phyloP scores from a whole-genome alignment of 2,113 vertebrate species.

The Takifugu flavidus region DNA sequence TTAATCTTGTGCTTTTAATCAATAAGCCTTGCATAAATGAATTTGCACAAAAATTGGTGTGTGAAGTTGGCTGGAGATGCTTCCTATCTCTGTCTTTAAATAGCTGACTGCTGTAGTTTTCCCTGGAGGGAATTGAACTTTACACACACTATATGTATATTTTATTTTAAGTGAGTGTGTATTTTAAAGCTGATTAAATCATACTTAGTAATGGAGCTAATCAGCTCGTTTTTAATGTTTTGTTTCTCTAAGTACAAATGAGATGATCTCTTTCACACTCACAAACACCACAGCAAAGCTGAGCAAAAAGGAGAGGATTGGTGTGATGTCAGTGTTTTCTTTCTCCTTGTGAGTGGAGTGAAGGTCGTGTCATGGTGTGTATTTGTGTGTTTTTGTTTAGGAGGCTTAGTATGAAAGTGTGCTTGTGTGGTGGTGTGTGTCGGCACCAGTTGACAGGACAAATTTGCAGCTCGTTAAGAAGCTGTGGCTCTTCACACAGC shows the following conservation, averaged over 20 bases:
- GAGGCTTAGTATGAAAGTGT: not conserved
- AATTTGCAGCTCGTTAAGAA: slow-evolving; percentile 90
- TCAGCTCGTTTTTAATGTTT: not conserved
- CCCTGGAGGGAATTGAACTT: slow-evolving; percentile 14
- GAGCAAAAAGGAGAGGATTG: slow-evolving; percentile 40
- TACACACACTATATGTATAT: slow-evolving; percentile 4
- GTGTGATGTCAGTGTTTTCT: slow-evolving; percentile 52
- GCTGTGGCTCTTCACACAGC: slow-evolving; percentile 82
- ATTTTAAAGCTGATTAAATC: too few species aligned
- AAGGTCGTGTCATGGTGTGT: slow-evolving; percentile 68
- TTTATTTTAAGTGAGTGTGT: slow-evolving; percentile 2
- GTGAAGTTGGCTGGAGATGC: slow-evolving; percentile 17
- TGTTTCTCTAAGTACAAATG: not conserved
- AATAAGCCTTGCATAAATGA: slow-evolving; percentile 71
- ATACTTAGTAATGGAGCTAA: too few species aligned
- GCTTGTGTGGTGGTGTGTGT: slow-evolving; percentile 17
- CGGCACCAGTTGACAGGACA: slow-evolving; percentile 84
- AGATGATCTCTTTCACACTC: slow-evolving; percentile 5
- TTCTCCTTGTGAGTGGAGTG: slow-evolving; percentile 68
- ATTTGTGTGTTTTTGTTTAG: slow-evolving; percentile 19
- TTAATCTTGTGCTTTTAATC: slow-evolving; percentile 82
- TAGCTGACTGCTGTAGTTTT: slow-evolving; percentile 13
- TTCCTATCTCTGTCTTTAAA: slow-evolving; percentile 11
- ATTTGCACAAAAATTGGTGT: slow-evolving; percentile 13
- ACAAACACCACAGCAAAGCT: slow-evolving; percentile 19